Evolutionary conservation across 2,113 vertebrate genomes (phyloP).

Genomic region (Elephas maximus): DNA sequence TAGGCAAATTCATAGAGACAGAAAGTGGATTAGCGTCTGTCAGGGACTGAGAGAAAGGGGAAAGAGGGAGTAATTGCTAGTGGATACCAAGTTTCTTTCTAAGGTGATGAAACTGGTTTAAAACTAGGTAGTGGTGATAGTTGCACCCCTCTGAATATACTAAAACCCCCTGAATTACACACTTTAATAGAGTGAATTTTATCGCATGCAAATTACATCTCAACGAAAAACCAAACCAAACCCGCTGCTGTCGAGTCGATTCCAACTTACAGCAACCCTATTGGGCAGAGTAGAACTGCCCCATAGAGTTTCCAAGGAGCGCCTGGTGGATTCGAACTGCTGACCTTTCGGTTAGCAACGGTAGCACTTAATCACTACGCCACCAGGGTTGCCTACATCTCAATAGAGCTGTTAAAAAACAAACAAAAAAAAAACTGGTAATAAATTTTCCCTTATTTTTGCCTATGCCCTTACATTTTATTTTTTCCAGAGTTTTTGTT

Average conservation of each 20-base stretch:
- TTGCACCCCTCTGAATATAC: background rate
- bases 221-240: background rate
- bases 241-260: too few relatives aligned
- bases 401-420: slow-evolving; percentile 10
- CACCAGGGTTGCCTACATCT: background rate
- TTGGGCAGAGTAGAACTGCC: too few relatives aligned
- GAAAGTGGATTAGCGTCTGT: background rate
- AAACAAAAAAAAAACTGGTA: background rate
- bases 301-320: too few relatives aligned
- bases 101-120: background rate
- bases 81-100: background rate
- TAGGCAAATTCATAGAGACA: background rate
- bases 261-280: too few relatives aligned
- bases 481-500: slow-evolving; percentile 62
- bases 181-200: background rate
- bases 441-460: slow-evolving; percentile 42
- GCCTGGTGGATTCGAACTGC: too few relatives aligned
- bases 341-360: too few relatives aligned
- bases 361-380: too few relatives aligned
- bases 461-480: slow-evolving; percentile 48
- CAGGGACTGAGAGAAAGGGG: background rate
- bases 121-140: background rate
- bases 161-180: background rate
- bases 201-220: slow-evolving; percentile 5
- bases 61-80: background rate